Base-by-base conservation (phyloP, 35 echinoderm and acorn worm species). In the Ptychodera flava region DNA sequence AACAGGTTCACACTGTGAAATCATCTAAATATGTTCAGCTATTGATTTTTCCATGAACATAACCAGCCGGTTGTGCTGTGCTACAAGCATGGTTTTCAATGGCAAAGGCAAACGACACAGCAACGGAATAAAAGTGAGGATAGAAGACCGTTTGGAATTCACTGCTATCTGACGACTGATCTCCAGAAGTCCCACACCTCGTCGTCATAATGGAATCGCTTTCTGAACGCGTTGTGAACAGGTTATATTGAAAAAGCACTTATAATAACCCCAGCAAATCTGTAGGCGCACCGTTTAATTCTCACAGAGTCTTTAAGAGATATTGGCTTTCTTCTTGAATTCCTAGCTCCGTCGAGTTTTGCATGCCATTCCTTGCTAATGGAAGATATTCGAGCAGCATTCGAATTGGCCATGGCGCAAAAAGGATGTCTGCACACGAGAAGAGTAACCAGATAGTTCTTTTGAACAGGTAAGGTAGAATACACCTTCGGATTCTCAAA, bases 191-290 rank as follows among this genome's bases (percentile, higher is more conserved):
- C 79, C 77, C 33, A 87, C 33, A 84, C 83, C 33, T 78, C 0
- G 76, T 94, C 92, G 15, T 84, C 16, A 31, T 94, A 94, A 10
- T 88, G 38, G 33, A 87, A 94, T 10, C 92, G 52, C 30, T 90
- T 75, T 35, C 92, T 89, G 36, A 90, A 91, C 16, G 82, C 29
- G 0, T 87, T 33, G 52, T n/a, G n/a, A 87, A 83, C 38, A 87
- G 2, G 36, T 81, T 0, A 91, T 35, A 81, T 91, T 91, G 16
- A 78, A 91, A 36, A 94, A 53, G 96, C 90, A 31, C 86, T 90
- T 16, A 30, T 76, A 16, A 94, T 31, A 15, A 91, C 78, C 29
- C 77, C 28, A 22, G 45, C 6, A 64, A 12, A 64, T 64, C 45
- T 12, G 22, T 64, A 6, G 45, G 45, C 45, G 6, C 22, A 64